Conservation (phyloP, 2,888 invertebrate genomes). For the Cantharis rufa region DNA sequence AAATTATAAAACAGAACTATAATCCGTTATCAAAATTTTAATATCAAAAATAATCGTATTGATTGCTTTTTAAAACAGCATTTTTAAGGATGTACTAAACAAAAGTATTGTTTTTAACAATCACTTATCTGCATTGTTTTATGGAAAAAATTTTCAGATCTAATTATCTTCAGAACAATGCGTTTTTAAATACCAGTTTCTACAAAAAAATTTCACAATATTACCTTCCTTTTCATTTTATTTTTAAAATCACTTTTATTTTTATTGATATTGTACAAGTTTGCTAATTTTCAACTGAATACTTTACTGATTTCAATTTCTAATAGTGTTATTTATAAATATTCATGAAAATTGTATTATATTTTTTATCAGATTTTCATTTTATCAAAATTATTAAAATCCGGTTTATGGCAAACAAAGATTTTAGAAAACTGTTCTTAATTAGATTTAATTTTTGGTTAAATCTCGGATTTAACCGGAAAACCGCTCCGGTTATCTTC, state of each 20-base stretch:
- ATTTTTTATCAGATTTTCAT: not conserved
- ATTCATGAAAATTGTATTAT: not conserved
- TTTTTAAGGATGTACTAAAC: not conserved
- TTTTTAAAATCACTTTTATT: conserved; percentile 6
- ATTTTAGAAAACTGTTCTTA: no score
- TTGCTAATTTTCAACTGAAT: not conserved
- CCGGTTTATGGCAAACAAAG: no score
- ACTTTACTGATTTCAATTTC: not conserved
- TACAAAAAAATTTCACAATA: conserved; percentile 15
- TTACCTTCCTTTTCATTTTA: conserved; percentile 11
- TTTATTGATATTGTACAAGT: not conserved
- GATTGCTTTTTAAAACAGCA: not conserved
- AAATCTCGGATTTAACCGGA: no score
- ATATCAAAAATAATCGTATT: not conserved
- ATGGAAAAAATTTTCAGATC: conserved; percentile 7
- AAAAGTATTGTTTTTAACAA: conserved; percentile 18
- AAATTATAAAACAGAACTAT: no score
- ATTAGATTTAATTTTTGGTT: no score
- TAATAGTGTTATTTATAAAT: not conserved
- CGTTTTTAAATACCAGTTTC: conserved; percentile 11
- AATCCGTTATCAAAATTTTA: not conserved
- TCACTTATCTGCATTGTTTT: conserved; percentile 10
- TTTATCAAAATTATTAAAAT: no score
- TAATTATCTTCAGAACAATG: conserved; percentile 18
- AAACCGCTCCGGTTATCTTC: no score